phyloP scores from a whole-genome alignment of 35 echinoderm and acorn worm genomes.

The Ophioderma brevispina region DNA sequence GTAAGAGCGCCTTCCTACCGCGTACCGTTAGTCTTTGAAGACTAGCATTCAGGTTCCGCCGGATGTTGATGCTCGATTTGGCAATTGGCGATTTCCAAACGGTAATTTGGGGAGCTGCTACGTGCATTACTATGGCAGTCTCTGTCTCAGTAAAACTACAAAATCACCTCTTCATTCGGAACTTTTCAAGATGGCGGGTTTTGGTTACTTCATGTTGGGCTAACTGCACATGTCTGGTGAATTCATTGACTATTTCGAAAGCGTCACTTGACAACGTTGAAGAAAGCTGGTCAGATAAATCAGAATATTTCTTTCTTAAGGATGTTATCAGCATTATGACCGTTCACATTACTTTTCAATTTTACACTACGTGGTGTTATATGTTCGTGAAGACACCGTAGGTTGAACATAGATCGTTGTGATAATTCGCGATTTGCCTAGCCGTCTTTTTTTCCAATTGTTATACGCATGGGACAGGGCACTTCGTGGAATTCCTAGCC shows the following conservation, averaged over 20 bases:
- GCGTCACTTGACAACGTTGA: background rate
- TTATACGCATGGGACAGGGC: no score
- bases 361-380: background rate
- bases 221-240: background rate
- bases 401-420: background rate
- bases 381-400: background rate
- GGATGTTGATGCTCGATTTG: no score
- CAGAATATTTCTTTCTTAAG: no score
- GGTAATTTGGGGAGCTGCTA: no score
- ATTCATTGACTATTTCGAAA: background rate
- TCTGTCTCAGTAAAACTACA: no score
- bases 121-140: no score
- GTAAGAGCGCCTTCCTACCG: no score
- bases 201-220: background rate
- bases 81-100: no score
- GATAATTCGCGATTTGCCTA: background rate
- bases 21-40: no score
- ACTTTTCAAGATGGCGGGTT: background rate
- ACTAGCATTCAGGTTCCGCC: no score
- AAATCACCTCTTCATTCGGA: no score
- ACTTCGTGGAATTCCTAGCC: no score
- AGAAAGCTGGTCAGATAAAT: background rate
- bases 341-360: background rate
- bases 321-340: background rate
- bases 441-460: background rate